phyloP scores from a whole-genome alignment of 2,797 vertebrate genomes.

The Xerus rutilus region DNA sequence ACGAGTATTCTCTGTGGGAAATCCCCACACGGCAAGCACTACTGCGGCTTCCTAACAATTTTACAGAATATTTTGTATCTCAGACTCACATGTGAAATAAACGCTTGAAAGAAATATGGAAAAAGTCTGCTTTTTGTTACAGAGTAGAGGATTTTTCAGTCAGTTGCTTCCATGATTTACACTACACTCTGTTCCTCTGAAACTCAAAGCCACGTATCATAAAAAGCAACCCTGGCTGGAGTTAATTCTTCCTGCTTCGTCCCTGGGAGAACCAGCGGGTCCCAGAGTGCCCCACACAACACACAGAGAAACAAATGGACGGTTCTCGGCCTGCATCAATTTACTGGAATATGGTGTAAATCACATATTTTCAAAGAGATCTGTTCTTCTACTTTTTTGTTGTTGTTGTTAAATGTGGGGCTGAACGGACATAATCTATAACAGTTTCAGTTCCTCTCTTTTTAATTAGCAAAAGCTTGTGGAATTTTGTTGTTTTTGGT shows the following conservation, averaged over 20 bases:
- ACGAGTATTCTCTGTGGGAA: conserved; percentile 83
- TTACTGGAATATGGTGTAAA: conserved; percentile 80
- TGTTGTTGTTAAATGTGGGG: conserved; percentile 6
- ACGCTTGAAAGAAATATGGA: conserved; percentile 76
- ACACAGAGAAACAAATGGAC: conserved; percentile 74
- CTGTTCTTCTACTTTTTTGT: conserved; percentile 43
- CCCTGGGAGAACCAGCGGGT: background rate
- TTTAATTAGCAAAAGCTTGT: conserved; percentile 79
- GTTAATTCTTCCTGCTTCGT: conserved; percentile 68
- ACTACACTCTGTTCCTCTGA: conserved; percentile 60
- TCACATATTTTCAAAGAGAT: conserved; percentile 76
- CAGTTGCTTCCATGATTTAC: conserved; percentile 66
- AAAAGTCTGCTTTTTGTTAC: conserved; percentile 74
- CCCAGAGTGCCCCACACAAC: conserved; percentile 53
- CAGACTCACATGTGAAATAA: conserved; percentile 60
- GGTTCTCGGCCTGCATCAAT: conserved; percentile 12
- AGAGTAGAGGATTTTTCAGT: conserved; percentile 71
- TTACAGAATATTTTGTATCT: conserved; percentile 75
- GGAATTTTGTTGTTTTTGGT: conserved; percentile 73
- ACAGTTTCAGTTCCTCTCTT: conserved; percentile 74
- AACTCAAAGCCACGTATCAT: conserved; percentile 75
- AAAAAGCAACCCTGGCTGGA: conserved; percentile 74
- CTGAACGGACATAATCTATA: conserved; percentile 73
- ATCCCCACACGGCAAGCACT: conserved; percentile 79
- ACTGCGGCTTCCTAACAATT: conserved; percentile 65